Conservation (phyloP, 2,797 vertebrate species). For the Clamator glandarius region DNA sequence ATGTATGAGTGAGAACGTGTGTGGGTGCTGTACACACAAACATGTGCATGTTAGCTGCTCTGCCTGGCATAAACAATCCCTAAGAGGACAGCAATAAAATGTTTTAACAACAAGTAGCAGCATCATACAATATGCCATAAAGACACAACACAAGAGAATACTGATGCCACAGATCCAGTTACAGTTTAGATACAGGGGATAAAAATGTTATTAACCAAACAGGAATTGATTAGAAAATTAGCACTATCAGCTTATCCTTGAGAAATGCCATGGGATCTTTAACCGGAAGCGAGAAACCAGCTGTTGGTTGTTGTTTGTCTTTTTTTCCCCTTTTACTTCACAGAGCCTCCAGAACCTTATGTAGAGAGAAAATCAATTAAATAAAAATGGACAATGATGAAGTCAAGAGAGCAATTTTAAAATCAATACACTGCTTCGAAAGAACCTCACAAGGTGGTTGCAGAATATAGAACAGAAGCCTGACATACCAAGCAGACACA, state of each 20-base stretch:
- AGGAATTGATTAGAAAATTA: not conserved
- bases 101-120: not conserved
- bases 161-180: not conserved
- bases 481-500: not conserved
- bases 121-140: not conserved
- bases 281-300: constrained; percentile 14
- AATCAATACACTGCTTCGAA: constrained; percentile 75
- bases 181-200: not conserved
- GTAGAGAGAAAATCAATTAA: constrained; percentile 77
- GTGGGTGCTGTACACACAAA: not conserved
- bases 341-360: constrained; percentile 26
- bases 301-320: not conserved
- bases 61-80: not conserved
- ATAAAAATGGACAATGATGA: constrained; percentile 77
- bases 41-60: not conserved
- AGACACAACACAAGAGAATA: not conserved
- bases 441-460: constrained; percentile 37
- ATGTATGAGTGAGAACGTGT: not conserved
- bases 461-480: constrained; percentile 52
- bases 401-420: constrained; percentile 78
- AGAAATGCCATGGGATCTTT: not conserved
- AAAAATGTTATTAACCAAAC: not conserved
- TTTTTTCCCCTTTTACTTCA: not conserved
- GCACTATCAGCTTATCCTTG: not conserved
- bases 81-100: not conserved